A percentile compares a stretch with the other conserved stretches of the same genome.
Evolutionary conservation across 2,113 vertebrate species (phyloP).

Genomic region (Aleadryas rufinucha): DNA sequence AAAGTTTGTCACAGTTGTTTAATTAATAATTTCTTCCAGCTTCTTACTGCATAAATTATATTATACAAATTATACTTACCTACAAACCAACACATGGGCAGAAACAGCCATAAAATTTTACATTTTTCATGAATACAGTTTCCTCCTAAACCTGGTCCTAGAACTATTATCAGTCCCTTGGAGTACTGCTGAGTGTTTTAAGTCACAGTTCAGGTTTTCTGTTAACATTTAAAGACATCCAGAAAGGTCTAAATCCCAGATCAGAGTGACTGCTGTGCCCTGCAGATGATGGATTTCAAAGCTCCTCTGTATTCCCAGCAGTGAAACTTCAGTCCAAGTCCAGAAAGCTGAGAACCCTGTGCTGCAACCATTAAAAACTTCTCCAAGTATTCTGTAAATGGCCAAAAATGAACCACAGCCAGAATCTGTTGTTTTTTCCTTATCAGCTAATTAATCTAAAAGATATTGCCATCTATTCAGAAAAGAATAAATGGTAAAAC

Average conservation of each 20-base stretch:
- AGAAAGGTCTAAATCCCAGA: neutral
- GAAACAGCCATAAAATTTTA: neutral
- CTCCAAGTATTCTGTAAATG: neutral
- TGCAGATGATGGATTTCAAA: neutral
- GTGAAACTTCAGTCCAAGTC: neutral
- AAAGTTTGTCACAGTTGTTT: neutral
- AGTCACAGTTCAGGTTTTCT: accelerated
- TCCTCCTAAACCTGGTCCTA: neutral
- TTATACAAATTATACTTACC: neutral
- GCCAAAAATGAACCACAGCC: neutral
- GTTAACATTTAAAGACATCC: neutral
- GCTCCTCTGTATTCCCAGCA: neutral
- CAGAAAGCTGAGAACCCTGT: neutral
- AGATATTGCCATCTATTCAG: neutral
- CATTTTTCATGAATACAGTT: neutral
- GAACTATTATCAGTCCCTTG: neutral
- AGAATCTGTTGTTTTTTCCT: neutral
- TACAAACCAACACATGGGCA: neutral
- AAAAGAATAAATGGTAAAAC: neutral
- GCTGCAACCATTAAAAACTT: neutral
- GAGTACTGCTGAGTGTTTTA: neutral
- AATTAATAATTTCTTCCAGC: constrained; percentile 7
- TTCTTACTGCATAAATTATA: neutral
- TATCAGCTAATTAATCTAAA: neutral
- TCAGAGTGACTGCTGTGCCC: neutral